Evolutionary conservation across 1,140 invertebrate species (phyloP), one percentile per base, ranked within the genome.

Genomic region (Sminthurinus signatus): DNA sequence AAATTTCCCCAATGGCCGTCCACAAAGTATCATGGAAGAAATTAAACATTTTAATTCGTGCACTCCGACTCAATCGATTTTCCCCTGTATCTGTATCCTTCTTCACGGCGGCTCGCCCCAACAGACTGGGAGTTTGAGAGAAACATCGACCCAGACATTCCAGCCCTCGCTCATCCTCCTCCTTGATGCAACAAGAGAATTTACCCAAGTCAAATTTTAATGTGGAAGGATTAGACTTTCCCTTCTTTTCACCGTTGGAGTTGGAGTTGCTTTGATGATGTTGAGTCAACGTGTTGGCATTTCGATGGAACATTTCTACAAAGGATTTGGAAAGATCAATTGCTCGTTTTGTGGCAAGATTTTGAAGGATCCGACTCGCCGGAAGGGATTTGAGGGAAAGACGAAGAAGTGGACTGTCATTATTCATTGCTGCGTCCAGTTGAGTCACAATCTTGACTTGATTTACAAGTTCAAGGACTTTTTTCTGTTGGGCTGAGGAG

Each of bases 101-200:
- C 28, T 69, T 69, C 1, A 69, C 54, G 1, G 68, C 68, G 1
- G 68, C 68, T 39, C 61, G 28, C 0, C 68, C 68, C n/a, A 70
- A 42, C 17, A 66, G 42, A 0, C 64, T 62, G 2, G 68, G 64
- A 17, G 46, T 25, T 39, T 67, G 54, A 10, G 68, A 66, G 46
- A 67, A 69, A 3, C 29, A 46, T 25, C 60, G 55, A 0, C 31
- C 50, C 15, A 70, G 60, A 19, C 31, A 31, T 32, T 19, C 39
- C 42, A 70, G 31, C 14, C 36, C 14, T 2, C 14, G 4, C 27
- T 62, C 64, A 5, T 15, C 5, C 42, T 70, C 68, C 12, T 66
- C 64, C 1, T 28, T 19, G n/a, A 64, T 48, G 28, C 25, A 50
- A 10, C 17, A 21, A 3, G 58, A 46, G 29, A 64, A 67, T 44